Evolutionary conservation across 2,888 invertebrate species (phyloP), one percentile per base, ranked within the genome.

Genomic region (Campoplex nolae): DNA sequence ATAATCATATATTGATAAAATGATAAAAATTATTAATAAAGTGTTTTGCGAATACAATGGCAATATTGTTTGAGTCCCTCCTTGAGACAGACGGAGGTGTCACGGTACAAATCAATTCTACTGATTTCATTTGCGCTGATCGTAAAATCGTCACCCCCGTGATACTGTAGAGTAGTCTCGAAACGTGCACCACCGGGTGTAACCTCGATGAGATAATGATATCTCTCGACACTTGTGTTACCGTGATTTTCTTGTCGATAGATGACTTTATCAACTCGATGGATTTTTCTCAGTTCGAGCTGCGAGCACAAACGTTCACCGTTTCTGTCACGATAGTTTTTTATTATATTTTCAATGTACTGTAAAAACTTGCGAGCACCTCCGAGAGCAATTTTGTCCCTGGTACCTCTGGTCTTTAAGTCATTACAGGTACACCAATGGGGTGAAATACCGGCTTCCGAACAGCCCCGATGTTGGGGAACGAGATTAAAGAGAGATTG

Each of bases 381-480:
- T 89, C 95, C 95, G 32, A 94, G 91, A 9, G 96, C 96, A 42
- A 95, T 95, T 65, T 94, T 91, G 75, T 96, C 95, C 71, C 95
- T 93, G 9, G 91, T 90, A 85, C 95, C 94, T 84, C 95, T 92
- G 23, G 95, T 92, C 88, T 95, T 95, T 90, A 96, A 96, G 38
- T 96, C 96, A 79, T 96, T 95, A 91, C 97, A 98, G 82, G 97
- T 96, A 92, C 97, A 97, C 97, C 97, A 97, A 92, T 97, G 97
- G 65, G 96, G 95, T 11, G 95, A 95, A 77, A 98, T 96, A 0
- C 95, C 96, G 8, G 96, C 96, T 81, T 97, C 96, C 56, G 95
- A 94, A 91, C 98, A 98, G 2, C 96, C 96, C 38, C 98, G 95
- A 86, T 96, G 95, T 54, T 93, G 93, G 18, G 95, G 95, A 2